Conservation (phyloP, 2,113 vertebrate genomes). For the Tetraodon nigroviridis region DNA sequence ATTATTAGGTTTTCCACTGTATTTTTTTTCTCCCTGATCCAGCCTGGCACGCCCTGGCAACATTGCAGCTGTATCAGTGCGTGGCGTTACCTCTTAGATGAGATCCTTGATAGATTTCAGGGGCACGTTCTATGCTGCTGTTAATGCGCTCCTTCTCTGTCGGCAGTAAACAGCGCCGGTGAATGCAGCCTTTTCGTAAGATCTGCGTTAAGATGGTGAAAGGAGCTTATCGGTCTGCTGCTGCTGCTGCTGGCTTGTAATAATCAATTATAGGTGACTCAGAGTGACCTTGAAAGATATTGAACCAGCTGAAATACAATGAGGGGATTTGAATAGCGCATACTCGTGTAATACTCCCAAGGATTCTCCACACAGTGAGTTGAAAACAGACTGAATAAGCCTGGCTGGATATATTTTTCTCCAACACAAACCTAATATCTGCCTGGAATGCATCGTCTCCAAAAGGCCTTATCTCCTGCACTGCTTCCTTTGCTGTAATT, state of each 20-base stretch:
- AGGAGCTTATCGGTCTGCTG: conserved; percentile 56
- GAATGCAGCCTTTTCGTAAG: conserved; percentile 49
- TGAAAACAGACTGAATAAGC: conserved; percentile 44
- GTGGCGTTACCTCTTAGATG: conserved; percentile 17
- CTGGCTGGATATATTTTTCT: conserved; percentile 50
- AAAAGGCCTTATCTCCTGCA: conserved; percentile 56
- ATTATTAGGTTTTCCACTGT: neutral
- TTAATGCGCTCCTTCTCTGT: conserved; percentile 39
- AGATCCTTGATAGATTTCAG: conserved; percentile 36
- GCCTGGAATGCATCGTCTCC: conserved; percentile 62
- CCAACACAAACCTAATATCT: conserved; percentile 54
- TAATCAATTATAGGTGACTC: conserved; percentile 71
- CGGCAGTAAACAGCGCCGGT: conserved; percentile 31
- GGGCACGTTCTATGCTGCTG: conserved; percentile 13
- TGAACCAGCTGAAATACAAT: conserved; percentile 65
- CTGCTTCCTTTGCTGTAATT: conserved; percentile 71
- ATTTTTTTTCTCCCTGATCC: conserved; percentile 9
- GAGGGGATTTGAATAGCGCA: conserved; percentile 63
- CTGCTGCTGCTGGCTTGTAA: conserved; percentile 55
- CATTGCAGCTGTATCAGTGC: conserved; percentile 2
- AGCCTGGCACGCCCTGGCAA: neutral
- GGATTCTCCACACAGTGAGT: conserved; percentile 41
- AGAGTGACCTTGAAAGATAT: conserved; percentile 66
- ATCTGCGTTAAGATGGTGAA: conserved; percentile 50
- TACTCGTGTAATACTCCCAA: conserved; percentile 44